A percentile compares a stretch with the other conserved stretches of the same genome.
phyloP scores from a whole-genome alignment of 1,140 invertebrate genomes.

The Adoxophyes honmai region DNA sequence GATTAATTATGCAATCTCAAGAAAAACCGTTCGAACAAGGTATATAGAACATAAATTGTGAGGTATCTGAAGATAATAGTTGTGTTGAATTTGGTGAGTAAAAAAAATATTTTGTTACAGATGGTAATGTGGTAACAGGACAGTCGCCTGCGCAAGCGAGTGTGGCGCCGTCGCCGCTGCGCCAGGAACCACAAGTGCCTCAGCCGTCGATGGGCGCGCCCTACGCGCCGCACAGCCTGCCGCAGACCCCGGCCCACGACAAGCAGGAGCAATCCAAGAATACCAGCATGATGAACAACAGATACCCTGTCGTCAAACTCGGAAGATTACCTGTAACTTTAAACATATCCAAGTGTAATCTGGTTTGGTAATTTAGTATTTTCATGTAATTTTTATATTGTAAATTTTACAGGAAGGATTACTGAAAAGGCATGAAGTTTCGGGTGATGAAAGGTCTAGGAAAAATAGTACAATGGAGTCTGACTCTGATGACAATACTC shows the following conservation, averaged over 20 bases:
- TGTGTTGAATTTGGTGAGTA: not conserved
- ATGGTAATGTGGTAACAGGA: constrained; percentile 66
- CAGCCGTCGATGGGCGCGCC: constrained; percentile 75
- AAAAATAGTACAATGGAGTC: constrained; percentile 70
- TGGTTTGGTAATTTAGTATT: not conserved
- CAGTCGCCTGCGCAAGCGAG: constrained; percentile 79
- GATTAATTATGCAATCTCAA: constrained; percentile 48
- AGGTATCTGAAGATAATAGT: too few relatives aligned
- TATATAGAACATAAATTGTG: constrained; percentile 23
- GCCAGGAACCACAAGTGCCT: constrained; percentile 68
- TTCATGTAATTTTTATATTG: constrained; percentile 1
- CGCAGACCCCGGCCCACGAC: constrained; percentile 41
- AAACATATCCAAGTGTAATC: not conserved
- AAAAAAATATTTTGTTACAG: constrained; percentile 30
- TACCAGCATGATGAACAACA: constrained; percentile 59
- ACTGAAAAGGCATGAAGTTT: constrained; percentile 64
- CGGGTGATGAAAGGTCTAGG: constrained; percentile 52
- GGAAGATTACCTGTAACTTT: constrained; percentile 66
- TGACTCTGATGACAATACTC: constrained; percentile 73
- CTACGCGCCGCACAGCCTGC: constrained; percentile 49
- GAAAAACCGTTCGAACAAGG: constrained; percentile 67
- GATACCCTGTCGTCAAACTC: constrained; percentile 64
- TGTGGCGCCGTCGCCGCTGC: constrained; percentile 74
- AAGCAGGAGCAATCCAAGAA: constrained; percentile 63
- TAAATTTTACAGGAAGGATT: constrained; percentile 55